phyloP scores from a whole-genome alignment of 2,888 invertebrate species.

The Melieria picta region DNA sequence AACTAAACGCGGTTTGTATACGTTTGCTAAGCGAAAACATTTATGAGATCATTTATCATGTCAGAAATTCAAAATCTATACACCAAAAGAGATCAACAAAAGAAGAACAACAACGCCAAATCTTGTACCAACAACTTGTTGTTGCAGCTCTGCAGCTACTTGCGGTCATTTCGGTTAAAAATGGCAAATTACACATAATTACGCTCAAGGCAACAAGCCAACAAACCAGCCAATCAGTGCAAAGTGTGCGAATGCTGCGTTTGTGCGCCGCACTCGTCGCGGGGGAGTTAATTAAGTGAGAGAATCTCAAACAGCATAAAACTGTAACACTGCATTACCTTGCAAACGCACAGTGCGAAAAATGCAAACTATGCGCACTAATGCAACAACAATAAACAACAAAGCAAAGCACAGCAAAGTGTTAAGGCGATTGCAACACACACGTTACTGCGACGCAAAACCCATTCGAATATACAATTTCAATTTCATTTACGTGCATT shows the following conservation, averaged over 20 bases:
- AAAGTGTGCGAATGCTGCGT: neutral
- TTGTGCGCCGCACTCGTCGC: too few species aligned
- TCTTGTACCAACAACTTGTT: too few species aligned
- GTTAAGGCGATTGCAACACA: neutral
- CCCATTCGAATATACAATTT: conserved; percentile 1
- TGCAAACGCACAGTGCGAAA: neutral
- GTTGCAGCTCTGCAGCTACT: too few species aligned
- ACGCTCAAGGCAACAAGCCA: conserved; percentile 13
- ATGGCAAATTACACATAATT: conserved; percentile 10
- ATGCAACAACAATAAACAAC: conserved; percentile 2
- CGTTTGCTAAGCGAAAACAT: neutral
- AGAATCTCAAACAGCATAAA: neutral
- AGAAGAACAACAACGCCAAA: too few species aligned
- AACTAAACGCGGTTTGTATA: neutral
- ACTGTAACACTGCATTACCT: conserved; percentile 18
- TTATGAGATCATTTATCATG: neutral
- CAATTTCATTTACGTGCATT: conserved; percentile 17
- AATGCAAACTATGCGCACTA: conserved; percentile 16
- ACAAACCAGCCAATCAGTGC: neutral
- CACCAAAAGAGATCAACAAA: neutral
- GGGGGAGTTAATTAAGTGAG: neutral
- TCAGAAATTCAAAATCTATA: neutral
- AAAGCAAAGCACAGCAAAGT: neutral
- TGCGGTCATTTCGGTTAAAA: neutral
- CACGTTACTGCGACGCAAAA: neutral